Evolutionary conservation across 2,797 vertebrate species (phyloP).

Genomic region (Myiotriccus ornatus): DNA sequence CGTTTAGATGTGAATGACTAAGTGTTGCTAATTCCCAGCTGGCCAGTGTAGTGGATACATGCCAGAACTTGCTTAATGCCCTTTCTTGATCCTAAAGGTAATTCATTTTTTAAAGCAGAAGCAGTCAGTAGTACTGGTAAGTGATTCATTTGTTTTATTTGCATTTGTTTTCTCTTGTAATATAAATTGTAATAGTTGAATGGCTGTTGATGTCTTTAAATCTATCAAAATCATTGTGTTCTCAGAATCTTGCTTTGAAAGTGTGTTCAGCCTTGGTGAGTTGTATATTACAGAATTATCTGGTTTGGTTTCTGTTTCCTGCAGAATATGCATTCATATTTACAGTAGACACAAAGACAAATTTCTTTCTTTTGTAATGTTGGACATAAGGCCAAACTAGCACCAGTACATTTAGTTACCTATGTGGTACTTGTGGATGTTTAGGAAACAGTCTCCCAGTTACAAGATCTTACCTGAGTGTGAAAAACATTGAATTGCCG

Average conservation of each 20-base stretch:
- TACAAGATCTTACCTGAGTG: neutral
- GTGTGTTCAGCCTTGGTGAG: neutral
- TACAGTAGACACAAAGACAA: neutral
- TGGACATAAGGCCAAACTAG: neutral
- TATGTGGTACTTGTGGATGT: neutral
- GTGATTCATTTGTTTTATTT: neutral
- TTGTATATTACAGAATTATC: neutral
- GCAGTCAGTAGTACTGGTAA: conserved; percentile 8
- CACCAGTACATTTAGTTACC: no score
- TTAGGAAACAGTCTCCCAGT: neutral
- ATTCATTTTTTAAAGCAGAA: neutral
- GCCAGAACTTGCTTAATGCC: neutral
- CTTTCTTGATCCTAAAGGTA: neutral
- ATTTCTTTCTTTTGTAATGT: neutral
- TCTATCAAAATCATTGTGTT: neutral
- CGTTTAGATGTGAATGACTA: neutral
- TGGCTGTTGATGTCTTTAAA: neutral
- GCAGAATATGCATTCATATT: neutral
- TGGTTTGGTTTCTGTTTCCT: neutral
- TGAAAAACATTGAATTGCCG: neutral
- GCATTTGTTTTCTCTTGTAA: neutral
- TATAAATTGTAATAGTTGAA: neutral
- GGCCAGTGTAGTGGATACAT: neutral
- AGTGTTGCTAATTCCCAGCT: neutral
- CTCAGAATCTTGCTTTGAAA: neutral